Base-by-base conservation (phyloP, 2,113 vertebrate species). In the Actenoides lindsayi region DNA sequence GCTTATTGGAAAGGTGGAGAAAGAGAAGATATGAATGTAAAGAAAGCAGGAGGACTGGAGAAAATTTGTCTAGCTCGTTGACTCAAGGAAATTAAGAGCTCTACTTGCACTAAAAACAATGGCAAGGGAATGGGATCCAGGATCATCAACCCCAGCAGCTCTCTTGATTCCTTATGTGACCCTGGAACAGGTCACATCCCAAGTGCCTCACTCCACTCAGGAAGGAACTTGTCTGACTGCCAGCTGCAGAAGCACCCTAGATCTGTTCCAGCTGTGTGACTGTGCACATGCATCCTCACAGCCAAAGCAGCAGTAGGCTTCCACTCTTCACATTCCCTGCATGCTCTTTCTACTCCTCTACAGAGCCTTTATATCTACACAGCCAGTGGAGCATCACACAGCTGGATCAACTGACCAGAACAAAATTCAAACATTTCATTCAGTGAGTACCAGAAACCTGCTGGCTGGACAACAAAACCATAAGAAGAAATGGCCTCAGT, bases 231-330 rank as follows among this genome's bases (percentile, higher is more conserved):
- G 24, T 60, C 57, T 23, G 42, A 42, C 10, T 69, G 28, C 16
- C 56, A 54, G 9, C 53, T 75, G 62, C 65, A 65, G 76, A 31
- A 74, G 59, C 42, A 35, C 20, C 42, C 2, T 13, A 28, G 56
- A 37, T n/a, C 37, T 0, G 0, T 37, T 74, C 50, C 42, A n/a
- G 33, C 30, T 41, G 9, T 54, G 13, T 31, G 42, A 6, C 64
- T 50, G 25, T 25, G 6, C 54, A 46, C 27, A 0, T 0, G 27
- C 41, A 12, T 28, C 71, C 65, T 83, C 68, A 42, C 37, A 83
- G 63, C 33, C 44, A 70, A 57, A 80, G 54, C 20, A 76, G 70
- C 35, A 4, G 0, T 3, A 35, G 0, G 0, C 10, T 67, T 62
- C 60, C 56, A 41, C 13, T 68, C 35, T 28, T 82, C 35, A 20